phyloP scores from a whole-genome alignment of 2,113 vertebrate genomes.

The Percopsis transmontana region DNA sequence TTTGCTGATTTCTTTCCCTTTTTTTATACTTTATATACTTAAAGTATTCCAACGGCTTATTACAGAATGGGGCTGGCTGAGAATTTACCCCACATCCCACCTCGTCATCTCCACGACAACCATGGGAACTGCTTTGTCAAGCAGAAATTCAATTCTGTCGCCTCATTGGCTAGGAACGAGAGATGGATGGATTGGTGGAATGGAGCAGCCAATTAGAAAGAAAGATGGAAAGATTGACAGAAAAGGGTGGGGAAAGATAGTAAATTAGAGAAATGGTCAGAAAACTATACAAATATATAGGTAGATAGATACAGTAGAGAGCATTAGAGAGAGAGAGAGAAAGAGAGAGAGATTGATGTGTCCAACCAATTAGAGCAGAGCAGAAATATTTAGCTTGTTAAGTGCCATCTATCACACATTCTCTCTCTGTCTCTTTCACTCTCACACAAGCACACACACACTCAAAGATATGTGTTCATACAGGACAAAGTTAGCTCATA shows the following conservation, averaged over 20 bases:
- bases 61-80: constrained; percentile 29
- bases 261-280: background rate
- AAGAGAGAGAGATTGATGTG: constrained; percentile 45
- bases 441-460: background rate
- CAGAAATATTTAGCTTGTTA: constrained; percentile 38
- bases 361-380: constrained; percentile 50
- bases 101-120: constrained; percentile 58
- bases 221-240: background rate
- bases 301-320: constrained; percentile 28
- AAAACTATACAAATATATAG: background rate
- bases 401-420: constrained; percentile 18
- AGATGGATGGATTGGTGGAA: constrained; percentile 58
- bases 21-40: constrained; percentile 16
- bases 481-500: background rate
- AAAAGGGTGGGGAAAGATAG: background rate
- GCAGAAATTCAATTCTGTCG: constrained; percentile 73
- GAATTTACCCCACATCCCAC: constrained; percentile 10
- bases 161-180: constrained; percentile 70
- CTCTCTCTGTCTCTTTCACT: background rate
- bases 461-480: background rate
- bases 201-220: constrained; percentile 67
- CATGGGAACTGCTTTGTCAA: constrained; percentile 72
- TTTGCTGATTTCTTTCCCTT: background rate
- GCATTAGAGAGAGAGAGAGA: constrained; percentile 15
- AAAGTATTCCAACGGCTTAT: constrained; percentile 38